Percentiles rank a stretch among this genome's conserved stretches.
phyloP scores from a whole-genome alignment of 1,140 invertebrate species.

The Adelges cooleyi region DNA sequence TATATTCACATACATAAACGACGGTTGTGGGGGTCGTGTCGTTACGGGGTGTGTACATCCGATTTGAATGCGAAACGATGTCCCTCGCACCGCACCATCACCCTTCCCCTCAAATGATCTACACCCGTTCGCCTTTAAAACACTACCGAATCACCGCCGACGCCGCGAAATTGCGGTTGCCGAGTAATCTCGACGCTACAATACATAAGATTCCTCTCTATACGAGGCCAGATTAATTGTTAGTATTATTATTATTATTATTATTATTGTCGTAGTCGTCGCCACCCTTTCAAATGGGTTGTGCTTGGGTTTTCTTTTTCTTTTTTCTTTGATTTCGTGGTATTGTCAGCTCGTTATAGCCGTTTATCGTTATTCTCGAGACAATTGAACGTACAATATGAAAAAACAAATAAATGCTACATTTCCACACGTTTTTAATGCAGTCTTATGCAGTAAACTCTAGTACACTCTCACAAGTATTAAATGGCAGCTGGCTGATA shows the following conservation, averaged over 20 bases:
- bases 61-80: conserved; percentile 25
- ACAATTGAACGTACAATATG: no score
- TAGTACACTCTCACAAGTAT: no score
- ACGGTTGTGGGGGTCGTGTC: neutral
- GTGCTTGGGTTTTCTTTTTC: no score
- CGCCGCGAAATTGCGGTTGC: neutral
- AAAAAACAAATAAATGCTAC: no score
- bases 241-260: neutral
- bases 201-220: conserved; percentile 3
- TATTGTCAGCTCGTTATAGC: no score
- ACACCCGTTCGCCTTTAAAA: neutral
- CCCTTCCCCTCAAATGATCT: neutral
- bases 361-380: no score
- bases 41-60: conserved; percentile 7
- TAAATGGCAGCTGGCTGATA: no score
- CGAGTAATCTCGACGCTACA: conserved; percentile 2
- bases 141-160: conserved; percentile 7
- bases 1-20: no score
- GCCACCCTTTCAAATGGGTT: neutral
- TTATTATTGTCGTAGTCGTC: no score
- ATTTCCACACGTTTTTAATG: no score
- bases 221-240: neutral
- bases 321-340: no score
- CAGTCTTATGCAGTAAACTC: no score
- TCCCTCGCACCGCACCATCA: neutral